Base-by-base conservation (phyloP, 2,888 invertebrate species). In the Odontomyia ornata region DNA sequence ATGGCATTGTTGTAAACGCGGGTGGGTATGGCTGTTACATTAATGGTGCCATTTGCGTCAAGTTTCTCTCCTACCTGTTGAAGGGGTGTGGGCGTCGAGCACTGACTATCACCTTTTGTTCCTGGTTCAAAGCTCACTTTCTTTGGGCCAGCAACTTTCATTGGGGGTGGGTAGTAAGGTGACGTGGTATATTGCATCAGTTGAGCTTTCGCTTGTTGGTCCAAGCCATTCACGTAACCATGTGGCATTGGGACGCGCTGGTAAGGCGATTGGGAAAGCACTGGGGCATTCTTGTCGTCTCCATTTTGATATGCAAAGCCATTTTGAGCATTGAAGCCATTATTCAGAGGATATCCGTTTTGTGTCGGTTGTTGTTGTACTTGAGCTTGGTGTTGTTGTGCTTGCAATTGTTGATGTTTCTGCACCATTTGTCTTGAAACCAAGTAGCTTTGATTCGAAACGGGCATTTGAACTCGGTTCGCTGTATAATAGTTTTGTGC, bases 81-180 rank as follows among this genome's bases (percentile, higher is more conserved):
- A 47, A 71, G 36, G 56, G 76, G 60, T 36, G 76, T 73, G n/a
- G 77, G 67, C 27, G 67, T 77, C 21, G 75, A 47, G 27, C 60
- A 75, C 60, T 89, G 89, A 1, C 88, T 86, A 5, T 91, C 91
- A 1, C 91, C 91, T 82, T 93, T 93, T 1, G 93, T 91, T 11
- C 92, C 91, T 0, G 92, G 90, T 83, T 93, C 93, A 81, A 93
- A 93, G 80, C 92, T 92, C 1, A 93, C 92, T 67, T 92, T 93
- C 83, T 93, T 93, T 81, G 89, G 90, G 65, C 82, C 82, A 56
- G 91, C 85, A 81, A 90, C 90, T 81, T 92, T 91, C 11, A 90
- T 87, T 4, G 89, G 88, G 4, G 90, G 89, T 47, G 90, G 88
- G 84, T 92, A 92, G 82, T 93, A 93, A 0, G 91, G 90, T 1